These are phyloP conservation scores for Drosophila willistoni DNA, from an alignment of 1,140 invertebrate genomes.

Conservation along the genomic window DNA sequence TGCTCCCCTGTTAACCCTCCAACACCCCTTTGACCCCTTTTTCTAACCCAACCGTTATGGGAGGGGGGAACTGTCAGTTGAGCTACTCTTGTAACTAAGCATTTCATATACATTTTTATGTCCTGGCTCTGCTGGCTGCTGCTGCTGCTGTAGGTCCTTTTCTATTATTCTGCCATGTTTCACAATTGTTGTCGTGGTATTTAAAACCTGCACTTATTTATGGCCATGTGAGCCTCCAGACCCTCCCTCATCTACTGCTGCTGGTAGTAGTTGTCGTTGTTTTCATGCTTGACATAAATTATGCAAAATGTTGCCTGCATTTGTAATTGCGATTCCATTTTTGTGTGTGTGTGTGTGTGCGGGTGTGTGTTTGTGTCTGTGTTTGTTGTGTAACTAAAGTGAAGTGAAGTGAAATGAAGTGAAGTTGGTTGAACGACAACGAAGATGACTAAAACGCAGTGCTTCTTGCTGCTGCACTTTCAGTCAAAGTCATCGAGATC, in stretches of 20 bases:
- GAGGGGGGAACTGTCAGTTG: background rate
- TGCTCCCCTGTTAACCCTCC: constrained; percentile 6
- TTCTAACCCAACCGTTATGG: background rate
- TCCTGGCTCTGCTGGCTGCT: constrained; percentile 22
- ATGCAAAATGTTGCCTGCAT: constrained; percentile 79
- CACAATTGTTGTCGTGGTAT: constrained; percentile 79
- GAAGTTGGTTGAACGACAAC: constrained; percentile 12
- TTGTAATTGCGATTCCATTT: constrained; percentile 77
- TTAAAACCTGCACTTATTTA: constrained; percentile 80
- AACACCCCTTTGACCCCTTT: constrained; percentile 10
- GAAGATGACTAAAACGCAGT: constrained; percentile 1
- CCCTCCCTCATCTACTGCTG: background rate
- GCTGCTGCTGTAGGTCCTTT: constrained; percentile 57
- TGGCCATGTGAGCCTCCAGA: constrained; percentile 61
- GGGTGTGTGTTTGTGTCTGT: constrained; percentile 14
- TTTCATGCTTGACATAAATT: constrained; percentile 81
- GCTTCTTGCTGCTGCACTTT: constrained; percentile 17
- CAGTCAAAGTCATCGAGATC: constrained; percentile 17
- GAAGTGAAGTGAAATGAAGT: constrained; percentile 27
- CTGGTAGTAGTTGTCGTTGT: constrained; percentile 50
- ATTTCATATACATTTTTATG: constrained; percentile 40
- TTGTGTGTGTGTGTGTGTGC: constrained; percentile 41
- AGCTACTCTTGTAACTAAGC: constrained; percentile 45
- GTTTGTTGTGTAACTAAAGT: constrained; percentile 45
- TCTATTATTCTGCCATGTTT: constrained; percentile 81